These are phyloP conservation scores for Cebus imitator DNA, from an alignment of 2,113 vertebrate species.

Conservation along the genomic window DNA sequence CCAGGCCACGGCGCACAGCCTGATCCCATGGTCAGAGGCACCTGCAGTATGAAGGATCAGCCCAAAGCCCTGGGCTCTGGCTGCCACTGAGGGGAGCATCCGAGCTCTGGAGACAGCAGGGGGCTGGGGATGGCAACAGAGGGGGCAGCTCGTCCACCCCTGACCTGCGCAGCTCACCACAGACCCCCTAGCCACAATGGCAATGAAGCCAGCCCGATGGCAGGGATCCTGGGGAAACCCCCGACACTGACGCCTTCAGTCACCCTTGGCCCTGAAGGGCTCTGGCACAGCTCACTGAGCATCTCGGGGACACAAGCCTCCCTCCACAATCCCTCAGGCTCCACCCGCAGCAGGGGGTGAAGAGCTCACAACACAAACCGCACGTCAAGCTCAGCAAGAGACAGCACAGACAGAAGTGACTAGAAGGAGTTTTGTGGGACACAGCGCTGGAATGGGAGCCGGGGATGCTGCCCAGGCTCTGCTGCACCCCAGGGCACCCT, in stretches of 20 bases:
- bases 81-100: neutral
- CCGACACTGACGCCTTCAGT: neutral
- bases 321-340: no score
- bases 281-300: neutral
- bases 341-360: neutral
- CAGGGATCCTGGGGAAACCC: neutral
- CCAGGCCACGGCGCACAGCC: no score
- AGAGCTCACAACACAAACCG: no score
- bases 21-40: no score
- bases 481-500: no score
- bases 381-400: no score
- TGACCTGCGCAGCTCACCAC: neutral
- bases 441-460: neutral
- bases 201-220: rapidly evolving
- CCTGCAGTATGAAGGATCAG: neutral
- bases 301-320: neutral
- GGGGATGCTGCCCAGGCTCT: neutral
- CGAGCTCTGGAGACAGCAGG: neutral
- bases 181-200: neutral
- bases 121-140: neutral
- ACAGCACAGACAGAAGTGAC: neutral
- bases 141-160: no score
- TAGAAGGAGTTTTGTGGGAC: neutral
- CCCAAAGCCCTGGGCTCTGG: neutral
- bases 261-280: neutral